Evolutionary conservation across 2,888 invertebrate species (phyloP).

Genomic region (Harpalus rufipes): DNA sequence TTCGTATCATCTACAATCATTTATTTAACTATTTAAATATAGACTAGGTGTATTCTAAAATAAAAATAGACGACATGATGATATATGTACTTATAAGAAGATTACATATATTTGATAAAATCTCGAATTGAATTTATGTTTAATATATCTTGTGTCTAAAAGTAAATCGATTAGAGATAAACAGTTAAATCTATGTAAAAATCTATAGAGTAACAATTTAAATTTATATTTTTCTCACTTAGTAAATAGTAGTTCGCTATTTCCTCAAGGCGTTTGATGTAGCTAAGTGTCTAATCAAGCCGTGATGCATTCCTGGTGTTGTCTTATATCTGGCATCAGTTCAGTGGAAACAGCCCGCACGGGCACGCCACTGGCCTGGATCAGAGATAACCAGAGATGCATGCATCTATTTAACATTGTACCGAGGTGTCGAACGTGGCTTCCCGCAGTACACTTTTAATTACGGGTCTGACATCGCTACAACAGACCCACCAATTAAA

Average conservation of each 20-base stretch:
- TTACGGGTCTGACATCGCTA: constrained; percentile 76
- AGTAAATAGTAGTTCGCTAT: neutral
- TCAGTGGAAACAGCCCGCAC: constrained; percentile 53
- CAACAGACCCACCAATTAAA: constrained; percentile 77
- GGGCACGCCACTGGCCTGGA: constrained; percentile 36
- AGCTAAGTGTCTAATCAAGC: neutral
- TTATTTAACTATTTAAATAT: neutral
- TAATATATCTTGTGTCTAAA: neutral
- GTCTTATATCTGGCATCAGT: constrained; percentile 55
- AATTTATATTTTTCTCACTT: constrained; percentile 3
- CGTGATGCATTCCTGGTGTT: constrained; percentile 26
- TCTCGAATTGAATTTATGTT: neutral
- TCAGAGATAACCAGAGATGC: constrained; percentile 48
- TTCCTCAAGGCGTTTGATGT: neutral
- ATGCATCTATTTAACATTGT: constrained; percentile 75
- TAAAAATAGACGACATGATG: neutral
- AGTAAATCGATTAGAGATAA: constrained; percentile 2
- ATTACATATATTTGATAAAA: neutral
- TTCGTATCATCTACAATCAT: too few species aligned
- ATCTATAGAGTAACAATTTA: neutral
- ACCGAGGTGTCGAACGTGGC: constrained; percentile 77
- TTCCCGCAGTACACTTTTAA: constrained; percentile 76
- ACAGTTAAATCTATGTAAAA: constrained; percentile 6
- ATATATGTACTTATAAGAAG: too few species aligned
- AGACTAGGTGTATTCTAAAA: neutral